A percentile compares a stretch with the other conserved stretches of the same genome.
Conservation (phyloP, 2,113 vertebrate species). For the Esox niger region DNA sequence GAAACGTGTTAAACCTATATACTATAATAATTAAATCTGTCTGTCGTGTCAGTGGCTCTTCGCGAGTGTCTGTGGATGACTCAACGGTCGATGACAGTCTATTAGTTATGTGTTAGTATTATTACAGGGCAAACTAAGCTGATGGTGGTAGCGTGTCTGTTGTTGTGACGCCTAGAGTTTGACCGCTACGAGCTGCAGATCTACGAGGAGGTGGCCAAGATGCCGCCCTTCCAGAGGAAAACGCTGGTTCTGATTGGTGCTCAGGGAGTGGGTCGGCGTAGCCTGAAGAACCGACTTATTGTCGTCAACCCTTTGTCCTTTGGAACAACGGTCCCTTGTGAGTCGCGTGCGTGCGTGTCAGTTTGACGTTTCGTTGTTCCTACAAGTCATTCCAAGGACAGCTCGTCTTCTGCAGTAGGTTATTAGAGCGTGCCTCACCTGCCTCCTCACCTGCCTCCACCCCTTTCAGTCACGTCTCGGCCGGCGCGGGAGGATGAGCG, state of each 20-base stretch:
- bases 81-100: no score
- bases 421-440: no score
- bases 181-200: conserved; percentile 98
- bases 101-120: no score
- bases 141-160: conserved; percentile 25
- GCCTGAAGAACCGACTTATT: conserved; percentile 95
- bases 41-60: no score
- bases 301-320: conserved; percentile 88
- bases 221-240: conserved; percentile 98
- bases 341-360: conserved; percentile 59
- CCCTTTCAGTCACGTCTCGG: conserved; percentile 93
- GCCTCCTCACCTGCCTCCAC: background rate
- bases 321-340: conserved; percentile 97
- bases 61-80: no score
- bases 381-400: background rate
- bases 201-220: conserved; percentile 95
- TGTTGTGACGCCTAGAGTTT: conserved; percentile 80
- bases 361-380: no score
- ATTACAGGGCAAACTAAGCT: background rate
- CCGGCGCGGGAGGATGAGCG: conserved; percentile 91
- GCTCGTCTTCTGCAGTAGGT: background rate
- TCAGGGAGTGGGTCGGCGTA: conserved; percentile 94
- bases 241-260: conserved; percentile 95
- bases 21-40: no score
- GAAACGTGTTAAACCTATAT: no score